phyloP scores from a whole-genome alignment of 2,888 invertebrate genomes.

The Ochropleura plecta region DNA sequence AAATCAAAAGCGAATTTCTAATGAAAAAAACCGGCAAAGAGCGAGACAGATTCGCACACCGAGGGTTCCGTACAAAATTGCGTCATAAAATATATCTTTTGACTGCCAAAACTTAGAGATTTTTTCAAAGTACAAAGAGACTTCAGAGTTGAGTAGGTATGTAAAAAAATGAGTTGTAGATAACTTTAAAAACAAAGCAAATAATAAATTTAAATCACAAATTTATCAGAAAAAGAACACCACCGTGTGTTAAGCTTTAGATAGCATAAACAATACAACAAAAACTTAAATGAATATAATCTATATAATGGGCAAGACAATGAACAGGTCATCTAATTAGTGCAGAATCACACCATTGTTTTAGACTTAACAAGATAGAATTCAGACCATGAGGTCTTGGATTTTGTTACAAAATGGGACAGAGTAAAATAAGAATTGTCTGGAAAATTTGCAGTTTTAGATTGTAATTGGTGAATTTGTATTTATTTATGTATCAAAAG shows the following conservation, averaged over 20 bases:
- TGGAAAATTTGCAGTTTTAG: neutral
- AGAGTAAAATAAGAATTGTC: neutral
- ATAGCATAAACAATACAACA: constrained; percentile 23
- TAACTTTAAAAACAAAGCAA: too few relatives aligned
- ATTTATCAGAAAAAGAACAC: too few relatives aligned
- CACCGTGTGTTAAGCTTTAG: neutral
- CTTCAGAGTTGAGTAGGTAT: too few relatives aligned
- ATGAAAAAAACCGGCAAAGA: too few relatives aligned
- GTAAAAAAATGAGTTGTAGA: too few relatives aligned
- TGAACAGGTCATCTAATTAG: constrained; percentile 52
- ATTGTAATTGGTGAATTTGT: neutral
- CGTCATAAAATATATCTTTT: too few relatives aligned
- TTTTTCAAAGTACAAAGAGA: too few relatives aligned
- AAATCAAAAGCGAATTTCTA: too few relatives aligned
- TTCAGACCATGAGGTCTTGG: constrained; percentile 14
- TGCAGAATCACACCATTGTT: constrained; percentile 38
- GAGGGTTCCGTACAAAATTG: too few relatives aligned
- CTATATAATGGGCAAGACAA: constrained; percentile 37
- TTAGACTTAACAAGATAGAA: constrained; percentile 35
- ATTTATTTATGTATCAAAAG: neutral
- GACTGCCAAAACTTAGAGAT: too few relatives aligned
- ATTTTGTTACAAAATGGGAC: constrained; percentile 8
- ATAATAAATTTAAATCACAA: too few relatives aligned
- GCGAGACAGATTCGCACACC: too few relatives aligned
- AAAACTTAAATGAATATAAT: constrained; percentile 19